Percentiles rank a stretch among this genome's conserved stretches.
Conservation (phyloP, 1,140 invertebrate species). For the Apis mellifera region DNA sequence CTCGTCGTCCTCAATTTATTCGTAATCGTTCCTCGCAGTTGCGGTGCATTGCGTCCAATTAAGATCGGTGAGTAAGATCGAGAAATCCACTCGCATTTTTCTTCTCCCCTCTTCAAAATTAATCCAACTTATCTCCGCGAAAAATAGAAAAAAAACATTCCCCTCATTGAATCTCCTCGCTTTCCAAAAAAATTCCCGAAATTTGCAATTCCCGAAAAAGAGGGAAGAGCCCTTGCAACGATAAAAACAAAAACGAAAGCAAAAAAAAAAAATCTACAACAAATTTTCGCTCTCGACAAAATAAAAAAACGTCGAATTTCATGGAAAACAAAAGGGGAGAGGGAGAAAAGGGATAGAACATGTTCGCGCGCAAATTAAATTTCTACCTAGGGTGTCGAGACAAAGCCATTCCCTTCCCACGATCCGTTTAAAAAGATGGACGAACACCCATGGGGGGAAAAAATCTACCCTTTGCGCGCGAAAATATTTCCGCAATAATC, state of each 20-base stretch:
- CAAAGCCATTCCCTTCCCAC: neutral
- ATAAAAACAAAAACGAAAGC: neutral
- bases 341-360: neutral
- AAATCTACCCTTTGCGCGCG: neutral
- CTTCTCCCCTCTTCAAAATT: neutral
- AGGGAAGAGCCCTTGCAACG: no score
- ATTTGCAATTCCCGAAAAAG: neutral
- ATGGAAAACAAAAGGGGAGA: neutral
- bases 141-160: neutral
- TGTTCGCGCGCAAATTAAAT: slow-evolving; percentile 7
- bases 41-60: neutral
- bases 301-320: slow-evolving; percentile 3
- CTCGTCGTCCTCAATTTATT: slow-evolving; percentile 14
- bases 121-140: neutral
- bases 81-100: neutral
- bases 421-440: neutral
- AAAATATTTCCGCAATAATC: slow-evolving; percentile 9
- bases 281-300: neutral
- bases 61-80: slow-evolving; percentile 32
- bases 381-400: neutral
- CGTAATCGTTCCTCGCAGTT: neutral
- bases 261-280: neutral
- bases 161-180: neutral
- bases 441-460: neutral
- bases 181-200: no score